These are phyloP conservation scores for Heteromyza rotundicornis DNA, from an alignment of 2,888 invertebrate genomes.

Conservation along the genomic window DNA sequence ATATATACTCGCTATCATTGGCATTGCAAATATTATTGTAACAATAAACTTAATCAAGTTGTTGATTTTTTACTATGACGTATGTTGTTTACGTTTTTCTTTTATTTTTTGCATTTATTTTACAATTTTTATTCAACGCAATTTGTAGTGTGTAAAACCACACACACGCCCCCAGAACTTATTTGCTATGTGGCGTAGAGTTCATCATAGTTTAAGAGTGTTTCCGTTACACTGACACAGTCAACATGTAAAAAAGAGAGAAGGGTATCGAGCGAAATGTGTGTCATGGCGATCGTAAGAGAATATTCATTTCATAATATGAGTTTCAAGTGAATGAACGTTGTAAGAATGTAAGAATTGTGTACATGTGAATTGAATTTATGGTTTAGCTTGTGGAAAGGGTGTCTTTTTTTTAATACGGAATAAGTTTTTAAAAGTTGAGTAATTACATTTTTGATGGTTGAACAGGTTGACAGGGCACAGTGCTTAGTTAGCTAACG, in stretches of 20 bases:
- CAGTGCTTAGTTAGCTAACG: too few relatives aligned
- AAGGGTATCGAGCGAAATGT: neutral
- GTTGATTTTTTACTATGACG: neutral
- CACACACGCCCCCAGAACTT: neutral
- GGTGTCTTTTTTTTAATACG: too few relatives aligned
- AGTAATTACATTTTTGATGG: too few relatives aligned
- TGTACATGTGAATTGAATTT: too few relatives aligned
- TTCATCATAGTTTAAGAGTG: too few relatives aligned
- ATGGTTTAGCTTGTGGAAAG: too few relatives aligned
- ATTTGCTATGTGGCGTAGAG: neutral
- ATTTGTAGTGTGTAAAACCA: neutral
- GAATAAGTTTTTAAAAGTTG: too few relatives aligned
- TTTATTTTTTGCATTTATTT: neutral
- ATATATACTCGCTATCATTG: neutral
- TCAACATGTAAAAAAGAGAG: too few relatives aligned
- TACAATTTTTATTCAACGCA: neutral
- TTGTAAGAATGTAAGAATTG: too few relatives aligned
- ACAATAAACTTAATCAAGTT: neutral
- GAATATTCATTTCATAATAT: too few relatives aligned
- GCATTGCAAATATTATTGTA: constrained; percentile 1
- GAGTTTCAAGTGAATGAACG: too few relatives aligned
- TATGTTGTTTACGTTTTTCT: neutral
- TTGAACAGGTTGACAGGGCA: too few relatives aligned
- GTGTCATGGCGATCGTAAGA: neutral
- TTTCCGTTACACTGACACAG: neutral